A percentile compares a stretch with the other conserved stretches of the same genome.
phyloP scores from a whole-genome alignment of 1,140 invertebrate genomes.

The Rhizoglyphus robini region DNA sequence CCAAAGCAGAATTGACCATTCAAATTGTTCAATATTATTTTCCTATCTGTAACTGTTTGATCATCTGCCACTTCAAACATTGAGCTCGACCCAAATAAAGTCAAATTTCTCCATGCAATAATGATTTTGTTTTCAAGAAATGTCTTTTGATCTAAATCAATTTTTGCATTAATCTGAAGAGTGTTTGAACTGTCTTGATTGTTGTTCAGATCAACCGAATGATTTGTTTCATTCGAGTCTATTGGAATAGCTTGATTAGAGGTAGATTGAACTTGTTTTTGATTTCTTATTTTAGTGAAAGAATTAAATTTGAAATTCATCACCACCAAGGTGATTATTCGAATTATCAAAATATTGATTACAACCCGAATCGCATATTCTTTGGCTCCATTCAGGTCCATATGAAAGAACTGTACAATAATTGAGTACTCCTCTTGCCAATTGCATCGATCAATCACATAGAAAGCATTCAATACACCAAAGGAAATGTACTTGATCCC shows the following conservation, averaged over 20 bases:
- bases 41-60: not conserved
- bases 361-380: not conserved
- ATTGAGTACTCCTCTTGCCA: not conserved
- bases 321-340: not conserved
- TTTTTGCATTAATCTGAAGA: not conserved
- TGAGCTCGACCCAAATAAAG: not conserved
- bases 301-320: not conserved
- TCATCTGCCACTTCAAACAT: not conserved
- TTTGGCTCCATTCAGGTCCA: not conserved
- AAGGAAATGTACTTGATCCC: not conserved
- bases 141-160: not conserved
- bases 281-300: too few species aligned
- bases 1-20: slow-evolving; percentile 4
- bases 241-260: too few species aligned
- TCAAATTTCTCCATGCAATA: not conserved
- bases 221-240: too few species aligned
- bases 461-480: not conserved
- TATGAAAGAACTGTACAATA: not conserved
- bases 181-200: not conserved
- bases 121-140: not conserved
- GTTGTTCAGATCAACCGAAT: not conserved
- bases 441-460: slow-evolving; percentile 2
- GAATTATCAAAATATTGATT: not conserved
- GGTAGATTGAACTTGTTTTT: too few species aligned
- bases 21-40: slow-evolving; percentile 6